Base-by-base conservation (phyloP, 2,888 invertebrate species). In the Acleris emargana region DNA sequence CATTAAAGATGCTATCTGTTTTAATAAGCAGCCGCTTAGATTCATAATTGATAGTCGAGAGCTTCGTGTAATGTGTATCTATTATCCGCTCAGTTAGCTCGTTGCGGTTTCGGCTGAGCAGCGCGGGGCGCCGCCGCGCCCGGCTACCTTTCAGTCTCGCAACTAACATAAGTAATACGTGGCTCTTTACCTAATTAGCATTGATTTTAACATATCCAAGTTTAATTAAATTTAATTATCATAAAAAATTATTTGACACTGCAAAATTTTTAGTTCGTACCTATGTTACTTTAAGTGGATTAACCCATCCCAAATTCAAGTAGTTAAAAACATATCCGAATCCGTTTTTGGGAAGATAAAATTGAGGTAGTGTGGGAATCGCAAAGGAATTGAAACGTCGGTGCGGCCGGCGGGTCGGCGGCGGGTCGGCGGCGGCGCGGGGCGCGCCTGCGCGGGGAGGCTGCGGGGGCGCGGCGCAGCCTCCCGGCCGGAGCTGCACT, bases 401-500 rank as follows among this genome's bases (percentile, higher is more conserved):
- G 76, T 72, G 71, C 73, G 68, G 74, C 69, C 78, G 76, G 73
- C 74, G 77, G 72, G 70, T 76, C 76, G 75, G 73, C 70, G 71
- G 73, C 72, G 68, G 71, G 72, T 64, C 57, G 75, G 69, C 28
- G 73, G 55, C 73, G 70, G 76, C 63, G 76, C 63, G 71, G 72
- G 57, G 71, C 63, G 77, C 71, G 70, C 72, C 69, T 71, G 73
- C 63, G 76, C 71, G 69, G 82, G 71, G 73, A 77, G 78, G 73
- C 79, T 77, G 81, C 77, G 78, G 77, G 80, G 87, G 83, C 83
- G 85, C 88, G 86, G 88, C 89, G 88, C 85, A 84, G 86, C 86
- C 86, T 85, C 85, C 86, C 80, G 79, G 82, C 84, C 81, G 71
- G 64, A 64, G 82, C 82, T 86, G 86, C 90, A 90, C 91, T 91